Conservation (phyloP, 2,113 vertebrate species). For the Thalassarche chlororhynchos region DNA sequence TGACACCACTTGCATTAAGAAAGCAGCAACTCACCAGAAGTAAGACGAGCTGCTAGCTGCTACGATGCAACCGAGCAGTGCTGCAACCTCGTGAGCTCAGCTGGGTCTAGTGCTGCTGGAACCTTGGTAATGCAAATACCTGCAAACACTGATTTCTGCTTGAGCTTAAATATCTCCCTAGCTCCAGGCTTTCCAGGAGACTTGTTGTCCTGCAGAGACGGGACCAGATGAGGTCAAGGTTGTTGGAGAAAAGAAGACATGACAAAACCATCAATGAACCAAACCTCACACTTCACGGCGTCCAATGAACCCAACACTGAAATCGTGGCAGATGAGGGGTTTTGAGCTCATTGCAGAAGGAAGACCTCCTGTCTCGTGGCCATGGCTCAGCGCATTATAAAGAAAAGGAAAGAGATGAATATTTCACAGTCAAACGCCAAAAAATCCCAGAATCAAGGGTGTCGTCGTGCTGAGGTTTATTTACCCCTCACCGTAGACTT, state of each 20-base stretch:
- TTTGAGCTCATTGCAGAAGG: background rate
- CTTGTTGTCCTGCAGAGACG: background rate
- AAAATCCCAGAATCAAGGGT: background rate
- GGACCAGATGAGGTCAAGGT: background rate
- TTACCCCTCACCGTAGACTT: background rate
- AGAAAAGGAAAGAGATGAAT: background rate
- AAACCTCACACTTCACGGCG: fast-evolving
- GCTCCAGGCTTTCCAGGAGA: background rate
- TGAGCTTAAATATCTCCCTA: background rate
- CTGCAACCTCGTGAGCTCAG: background rate
- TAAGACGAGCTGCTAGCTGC: background rate
- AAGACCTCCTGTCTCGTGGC: background rate
- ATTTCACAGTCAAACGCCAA: background rate
- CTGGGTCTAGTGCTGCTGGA: background rate
- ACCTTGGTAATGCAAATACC: background rate
- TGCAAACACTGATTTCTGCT: background rate
- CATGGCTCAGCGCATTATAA: background rate
- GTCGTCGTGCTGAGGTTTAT: background rate
- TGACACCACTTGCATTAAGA: background rate
- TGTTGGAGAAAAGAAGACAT: background rate
- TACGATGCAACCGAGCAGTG: fast-evolving
- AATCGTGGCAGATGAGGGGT: fast-evolving
- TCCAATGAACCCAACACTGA: background rate
- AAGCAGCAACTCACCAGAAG: background rate
- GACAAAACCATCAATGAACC: background rate